These are phyloP conservation scores for Eolophus roseicapilla DNA, from an alignment of 2,113 vertebrate genomes.

Conservation along the genomic window DNA sequence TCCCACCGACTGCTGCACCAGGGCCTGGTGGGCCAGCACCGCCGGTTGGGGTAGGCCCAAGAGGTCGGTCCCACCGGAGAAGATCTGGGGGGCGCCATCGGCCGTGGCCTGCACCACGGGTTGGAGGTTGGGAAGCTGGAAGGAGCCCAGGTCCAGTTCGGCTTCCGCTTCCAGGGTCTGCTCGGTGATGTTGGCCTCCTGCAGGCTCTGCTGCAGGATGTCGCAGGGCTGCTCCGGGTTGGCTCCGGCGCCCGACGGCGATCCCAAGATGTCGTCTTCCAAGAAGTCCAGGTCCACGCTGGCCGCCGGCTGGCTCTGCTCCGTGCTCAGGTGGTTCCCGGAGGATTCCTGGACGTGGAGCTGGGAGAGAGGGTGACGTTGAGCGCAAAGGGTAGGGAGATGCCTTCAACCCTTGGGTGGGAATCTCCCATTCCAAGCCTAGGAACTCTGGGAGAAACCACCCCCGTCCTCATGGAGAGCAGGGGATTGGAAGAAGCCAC, in stretches of 20 bases:
- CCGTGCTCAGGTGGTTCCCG: conserved; percentile 82
- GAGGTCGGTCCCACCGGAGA: conserved; percentile 82
- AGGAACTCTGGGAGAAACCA: neutral
- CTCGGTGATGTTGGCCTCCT: conserved; percentile 97
- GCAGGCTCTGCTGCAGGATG: conserved; percentile 96
- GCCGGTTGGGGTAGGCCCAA: conserved; percentile 79
- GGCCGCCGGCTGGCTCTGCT: conserved; percentile 77
- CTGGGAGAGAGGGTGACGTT: conserved; percentile 33
- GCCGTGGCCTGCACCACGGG: conserved; percentile 80
- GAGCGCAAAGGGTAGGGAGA: neutral
- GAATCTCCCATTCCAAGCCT: neutral
- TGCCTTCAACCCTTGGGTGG: neutral
- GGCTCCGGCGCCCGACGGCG: conserved; percentile 62
- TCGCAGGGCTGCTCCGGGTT: conserved; percentile 88
- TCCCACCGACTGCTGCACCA: conserved; percentile 82
- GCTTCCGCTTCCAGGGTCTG: conserved; percentile 93
- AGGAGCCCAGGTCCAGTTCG: conserved; percentile 91
- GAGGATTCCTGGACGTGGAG: conserved; percentile 87
- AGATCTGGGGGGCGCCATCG: conserved; percentile 82
- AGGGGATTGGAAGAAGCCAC: neutral
- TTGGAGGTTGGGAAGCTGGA: conserved; percentile 88
- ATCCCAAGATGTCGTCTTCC: conserved; percentile 94
- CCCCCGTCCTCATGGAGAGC: no score
- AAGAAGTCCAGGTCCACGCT: conserved; percentile 96
- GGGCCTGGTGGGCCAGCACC: conserved; percentile 86